Evolutionary conservation across 2,888 invertebrate genomes (phyloP), one percentile per base, ranked within the genome.

Genomic region (Chrysotoxum bicinctum): DNA sequence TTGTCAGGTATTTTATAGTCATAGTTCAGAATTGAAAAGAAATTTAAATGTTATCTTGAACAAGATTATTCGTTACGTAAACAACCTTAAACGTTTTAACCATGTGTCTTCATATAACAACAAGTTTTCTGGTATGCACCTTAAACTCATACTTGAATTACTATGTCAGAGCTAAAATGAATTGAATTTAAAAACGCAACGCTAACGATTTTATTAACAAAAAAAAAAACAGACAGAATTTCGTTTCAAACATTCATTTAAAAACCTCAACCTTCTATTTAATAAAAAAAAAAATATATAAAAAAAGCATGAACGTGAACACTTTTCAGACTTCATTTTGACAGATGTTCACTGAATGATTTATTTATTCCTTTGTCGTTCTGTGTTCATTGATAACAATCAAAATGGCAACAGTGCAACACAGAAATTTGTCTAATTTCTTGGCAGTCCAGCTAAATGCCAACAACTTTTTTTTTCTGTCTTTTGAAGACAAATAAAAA

Each of bases 391-490:
- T 73, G 85, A 85, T 85, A 81, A 69, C 76, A 72, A 85, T 85
- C 85, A 69, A 73, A 85, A 85, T 85, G 85, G 85, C 75, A 83
- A 77, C 35, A 68, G 73, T 73, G 77, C 77, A 85, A 85, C 81
- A 85, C 81, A 81, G 69, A 76, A 80, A 85, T 85, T 80, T 81
- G 84, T 85, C 81, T 85, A 85, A 81, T 73, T 62, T 85, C 73
- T 81, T 81, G 85, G 85, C 85, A 81, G 52, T 72, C 8, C 12
- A 23, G 23, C 16, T 23, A 64, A 81, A 75, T 80, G 58, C 74
- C 84, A 79, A 79, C 43, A 64, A 74, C 26, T 26, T 58, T 45
- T 45, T 50, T 50, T 35, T 40, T 62, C 32, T 37, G 37, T 30
- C 14, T 32, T 40, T n/a, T n/a, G 1, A 52, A 70, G 62, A 32